Evolutionary conservation across 2,113 vertebrate genomes (phyloP).

Genomic region (Polypterus senegalus): DNA sequence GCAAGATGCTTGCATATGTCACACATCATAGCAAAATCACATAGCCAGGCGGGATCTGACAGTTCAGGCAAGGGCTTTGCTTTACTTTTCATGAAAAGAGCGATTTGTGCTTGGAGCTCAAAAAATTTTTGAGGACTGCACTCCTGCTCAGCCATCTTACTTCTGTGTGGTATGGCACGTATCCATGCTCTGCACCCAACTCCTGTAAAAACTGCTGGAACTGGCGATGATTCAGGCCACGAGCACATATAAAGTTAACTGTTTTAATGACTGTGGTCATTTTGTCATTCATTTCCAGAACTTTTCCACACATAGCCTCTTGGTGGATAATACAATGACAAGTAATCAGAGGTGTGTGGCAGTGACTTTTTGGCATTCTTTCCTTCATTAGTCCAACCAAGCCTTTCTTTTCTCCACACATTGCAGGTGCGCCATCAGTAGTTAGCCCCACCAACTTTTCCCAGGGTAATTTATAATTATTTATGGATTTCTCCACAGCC

Average conservation of each 20-base stretch:
- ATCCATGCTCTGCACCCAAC: neutral
- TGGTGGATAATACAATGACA: constrained; percentile 32
- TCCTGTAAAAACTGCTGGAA: constrained; percentile 23
- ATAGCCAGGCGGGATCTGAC: constrained; percentile 10
- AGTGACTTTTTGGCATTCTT: constrained; percentile 12
- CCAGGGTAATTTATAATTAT: too few relatives aligned
- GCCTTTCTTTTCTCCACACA: neutral
- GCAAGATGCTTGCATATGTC: constrained; percentile 9
- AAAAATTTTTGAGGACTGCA: constrained; percentile 8
- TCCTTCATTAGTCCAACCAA: constrained; percentile 22
- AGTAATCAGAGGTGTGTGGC: constrained; percentile 18
- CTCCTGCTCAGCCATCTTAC: constrained; percentile 2
- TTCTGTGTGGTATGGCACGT: constrained; percentile 1
- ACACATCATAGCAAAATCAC: neutral
- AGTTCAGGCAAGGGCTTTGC: constrained; percentile 1
- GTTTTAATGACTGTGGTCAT: too few relatives aligned
- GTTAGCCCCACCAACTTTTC: too few relatives aligned
- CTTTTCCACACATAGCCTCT: constrained; percentile 20
- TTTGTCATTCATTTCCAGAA: constrained; percentile 14
- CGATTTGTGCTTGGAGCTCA: constrained; percentile 13
- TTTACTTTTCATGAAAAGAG: constrained; percentile 13
- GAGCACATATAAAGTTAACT: constrained; percentile 31
- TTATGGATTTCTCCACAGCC: too few relatives aligned
- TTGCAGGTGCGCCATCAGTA: neutral
- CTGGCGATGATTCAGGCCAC: constrained; percentile 27